A percentile compares a stretch with the other conserved stretches of the same genome.
phyloP scores from a whole-genome alignment of 2,888 invertebrate genomes.

The Coenonympha glycerion region DNA sequence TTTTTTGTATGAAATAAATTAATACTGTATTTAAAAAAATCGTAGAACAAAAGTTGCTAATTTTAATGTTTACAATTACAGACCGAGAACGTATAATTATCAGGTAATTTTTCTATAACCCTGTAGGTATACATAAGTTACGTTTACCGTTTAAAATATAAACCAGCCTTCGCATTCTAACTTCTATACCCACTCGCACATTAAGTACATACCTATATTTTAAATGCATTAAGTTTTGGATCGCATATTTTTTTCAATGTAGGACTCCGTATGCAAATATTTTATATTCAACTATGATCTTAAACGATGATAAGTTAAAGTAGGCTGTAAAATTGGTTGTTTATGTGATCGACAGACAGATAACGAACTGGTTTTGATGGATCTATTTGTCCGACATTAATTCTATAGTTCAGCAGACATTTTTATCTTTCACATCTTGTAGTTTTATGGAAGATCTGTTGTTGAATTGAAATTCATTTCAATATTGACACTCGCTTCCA shows the following conservation, averaged over 20 bases:
- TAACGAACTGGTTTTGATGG: background rate
- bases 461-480: background rate
- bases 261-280: slow-evolving; percentile 1
- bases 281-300: background rate
- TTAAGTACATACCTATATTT: too few species aligned
- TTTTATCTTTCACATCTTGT: background rate
- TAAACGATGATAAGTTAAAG: background rate
- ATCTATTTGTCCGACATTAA: background rate
- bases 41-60: too few species aligned
- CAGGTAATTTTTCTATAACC: too few species aligned
- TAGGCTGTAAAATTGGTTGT: slow-evolving; percentile 1
- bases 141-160: too few species aligned
- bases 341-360: background rate
- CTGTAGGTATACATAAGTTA: too few species aligned
- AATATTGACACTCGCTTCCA: background rate
- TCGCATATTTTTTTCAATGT: background rate
- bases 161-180: too few species aligned
- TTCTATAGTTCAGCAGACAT: background rate
- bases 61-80: too few species aligned
- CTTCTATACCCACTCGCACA: too few species aligned
- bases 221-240: background rate
- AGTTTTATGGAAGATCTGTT: background rate
- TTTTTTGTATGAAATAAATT: too few species aligned
- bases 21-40: too few species aligned
- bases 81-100: too few species aligned